Evolutionary conservation across 1,140 invertebrate species (phyloP).

Genomic region (Microplitis mediator): DNA sequence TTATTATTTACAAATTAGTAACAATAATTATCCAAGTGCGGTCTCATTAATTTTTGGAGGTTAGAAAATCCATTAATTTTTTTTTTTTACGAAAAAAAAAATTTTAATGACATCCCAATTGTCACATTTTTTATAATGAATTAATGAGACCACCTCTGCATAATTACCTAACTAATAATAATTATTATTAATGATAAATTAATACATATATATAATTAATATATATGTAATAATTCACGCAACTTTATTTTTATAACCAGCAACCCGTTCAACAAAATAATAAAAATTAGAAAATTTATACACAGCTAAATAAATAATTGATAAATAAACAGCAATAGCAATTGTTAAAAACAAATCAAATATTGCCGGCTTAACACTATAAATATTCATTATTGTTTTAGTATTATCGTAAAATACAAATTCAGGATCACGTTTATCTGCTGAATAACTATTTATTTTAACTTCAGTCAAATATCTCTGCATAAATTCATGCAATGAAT

Average conservation of each 20-base stretch:
- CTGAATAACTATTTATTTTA: conserved; percentile 70
- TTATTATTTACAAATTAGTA: no score
- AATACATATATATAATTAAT: not conserved
- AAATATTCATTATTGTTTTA: conserved; percentile 80
- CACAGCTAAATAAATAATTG: conserved; percentile 80
- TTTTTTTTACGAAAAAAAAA: no score
- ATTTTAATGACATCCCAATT: no score
- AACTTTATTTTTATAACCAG: conserved; percentile 49
- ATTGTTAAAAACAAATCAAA: conserved; percentile 95
- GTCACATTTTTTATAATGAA: no score
- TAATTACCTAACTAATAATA: no score
- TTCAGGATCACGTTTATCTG: conserved; percentile 89
- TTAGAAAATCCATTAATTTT: no score
- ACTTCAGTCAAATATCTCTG: conserved; percentile 78
- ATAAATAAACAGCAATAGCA: conserved; percentile 83
- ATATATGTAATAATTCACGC: conserved; percentile 40
- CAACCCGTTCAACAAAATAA: conserved; percentile 49
- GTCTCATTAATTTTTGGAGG: no score
- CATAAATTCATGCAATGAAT: conserved; percentile 75
- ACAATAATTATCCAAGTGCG: no score
- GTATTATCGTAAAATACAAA: conserved; percentile 89
- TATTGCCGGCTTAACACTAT: conserved; percentile 93
- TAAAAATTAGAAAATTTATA: conserved; percentile 70
- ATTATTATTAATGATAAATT: not conserved
- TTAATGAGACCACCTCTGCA: no score